Evolutionary conservation across 2,888 invertebrate genomes (phyloP).

Genomic region (Cylloceria caligata): DNA sequence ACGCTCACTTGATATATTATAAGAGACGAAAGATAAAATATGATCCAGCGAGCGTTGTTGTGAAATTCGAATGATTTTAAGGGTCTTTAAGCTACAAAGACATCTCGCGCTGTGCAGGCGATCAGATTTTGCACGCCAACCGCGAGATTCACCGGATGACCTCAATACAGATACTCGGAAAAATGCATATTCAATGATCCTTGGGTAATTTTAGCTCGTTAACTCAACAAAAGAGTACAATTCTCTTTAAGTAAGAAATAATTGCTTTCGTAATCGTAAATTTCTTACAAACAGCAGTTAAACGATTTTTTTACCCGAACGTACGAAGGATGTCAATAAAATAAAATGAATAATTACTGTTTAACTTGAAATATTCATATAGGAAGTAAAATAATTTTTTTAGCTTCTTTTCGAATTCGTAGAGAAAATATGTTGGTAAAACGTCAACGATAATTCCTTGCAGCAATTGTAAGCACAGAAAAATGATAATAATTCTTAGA

Average conservation of each 20-base stretch:
- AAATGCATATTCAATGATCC: slow-evolving; percentile 18
- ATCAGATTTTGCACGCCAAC: background rate
- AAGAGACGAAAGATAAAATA: no score
- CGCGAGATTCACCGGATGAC: slow-evolving; percentile 9
- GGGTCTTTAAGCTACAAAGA: background rate
- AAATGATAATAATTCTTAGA: no score
- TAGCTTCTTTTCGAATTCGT: no score
- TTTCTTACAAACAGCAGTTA: background rate
- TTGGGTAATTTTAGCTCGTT: background rate
- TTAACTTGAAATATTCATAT: no score
- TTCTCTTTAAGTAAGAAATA: background rate
- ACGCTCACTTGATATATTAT: no score
- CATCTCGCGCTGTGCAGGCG: background rate
- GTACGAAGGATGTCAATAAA: background rate
- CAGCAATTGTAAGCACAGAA: no score
- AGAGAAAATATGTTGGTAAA: no score
- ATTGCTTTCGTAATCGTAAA: background rate
- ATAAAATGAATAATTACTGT: background rate
- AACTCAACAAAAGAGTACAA: background rate
- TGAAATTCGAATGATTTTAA: no score
- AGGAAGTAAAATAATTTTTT: no score
- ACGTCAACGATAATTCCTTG: no score
- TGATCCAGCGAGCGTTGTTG: no score
- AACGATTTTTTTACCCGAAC: background rate
- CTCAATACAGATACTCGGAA: background rate